Base-by-base conservation (phyloP, 2,888 invertebrate genomes). In the Sesamia inferens region DNA sequence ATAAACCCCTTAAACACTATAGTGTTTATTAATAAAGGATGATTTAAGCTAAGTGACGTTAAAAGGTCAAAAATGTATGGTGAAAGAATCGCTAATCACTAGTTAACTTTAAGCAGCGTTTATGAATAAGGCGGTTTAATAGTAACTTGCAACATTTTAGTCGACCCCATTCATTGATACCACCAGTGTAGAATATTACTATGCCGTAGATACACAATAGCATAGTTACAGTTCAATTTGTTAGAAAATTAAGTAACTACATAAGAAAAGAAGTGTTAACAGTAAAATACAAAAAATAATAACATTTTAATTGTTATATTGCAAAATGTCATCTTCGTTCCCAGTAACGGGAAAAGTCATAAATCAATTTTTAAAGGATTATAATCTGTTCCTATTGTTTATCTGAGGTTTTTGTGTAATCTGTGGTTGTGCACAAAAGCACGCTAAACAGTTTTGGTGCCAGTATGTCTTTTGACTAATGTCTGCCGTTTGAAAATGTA, bases 311-410 rank as follows among this genome's bases (percentile, higher is more conserved):
- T 13, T 5, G 55, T 77, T 68, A 74, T 10, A 71, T 80, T 72
- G 63, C 71, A 64, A 72, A 63, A 68, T 19, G 66, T 73, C 69
- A 78, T 62, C 62, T 72, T 67, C 67, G 70, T 76, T 74, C 82
- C 44, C 66, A 82, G 81, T 87, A 90, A 90, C 90, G 88, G 89
- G 75, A 75, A 76, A 69, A 39, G 70, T 84, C 88, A 91, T 94
- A 94, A 94, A 95, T 95, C 93, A 93, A 89, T 82, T 82, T 85
- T 87, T 85, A 85, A 93, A 91, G 92, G 92, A 91, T 93, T 93
- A 92, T 92, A 86, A 92, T 91, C 88, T 89, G 68, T 86, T 88
- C 84, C 79, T 47, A 83, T 93, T 93, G 92, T 94, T 90, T 92
- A 87, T 88, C 76, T 85, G 80, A 79, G 71, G 71, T 83, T 84